phyloP scores from a whole-genome alignment of 2,113 vertebrate species.

The Actenoides hombroni region DNA sequence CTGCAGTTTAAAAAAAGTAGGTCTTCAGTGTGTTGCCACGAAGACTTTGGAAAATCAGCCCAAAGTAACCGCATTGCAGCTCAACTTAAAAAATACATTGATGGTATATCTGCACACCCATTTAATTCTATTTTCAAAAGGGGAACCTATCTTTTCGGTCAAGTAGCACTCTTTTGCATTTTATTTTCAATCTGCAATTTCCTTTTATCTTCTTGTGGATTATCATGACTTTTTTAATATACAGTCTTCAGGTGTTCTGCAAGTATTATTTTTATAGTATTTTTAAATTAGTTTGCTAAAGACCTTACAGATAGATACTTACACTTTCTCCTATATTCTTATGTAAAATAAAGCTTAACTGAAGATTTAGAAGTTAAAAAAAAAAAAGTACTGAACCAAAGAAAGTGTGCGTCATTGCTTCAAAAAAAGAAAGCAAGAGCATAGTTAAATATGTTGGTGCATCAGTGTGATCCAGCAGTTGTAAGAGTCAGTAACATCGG shows the following conservation, averaged over 20 bases:
- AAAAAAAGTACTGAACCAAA: background rate
- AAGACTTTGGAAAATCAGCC: slow-evolving; percentile 31
- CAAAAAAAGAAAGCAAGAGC: background rate
- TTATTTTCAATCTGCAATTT: background rate
- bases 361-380: background rate
- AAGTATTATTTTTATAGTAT: background rate
- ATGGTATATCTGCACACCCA: background rate
- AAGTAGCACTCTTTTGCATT: background rate
- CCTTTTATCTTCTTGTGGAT: background rate
- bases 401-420: background rate
- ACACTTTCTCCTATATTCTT: background rate
- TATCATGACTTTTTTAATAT: background rate
- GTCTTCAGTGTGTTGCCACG: slow-evolving; percentile 22
- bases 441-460: background rate
- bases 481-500: background rate
- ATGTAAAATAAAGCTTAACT: background rate
- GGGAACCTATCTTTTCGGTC: background rate
- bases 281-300: background rate
- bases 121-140: background rate
- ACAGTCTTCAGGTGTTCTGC: background rate
- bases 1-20: slow-evolving; percentile 21
- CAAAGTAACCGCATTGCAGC: background rate
- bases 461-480: background rate
- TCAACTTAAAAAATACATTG: background rate
- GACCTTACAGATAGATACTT: background rate